Base-by-base conservation (phyloP, 2,113 vertebrate genomes). In the Ia io region DNA sequence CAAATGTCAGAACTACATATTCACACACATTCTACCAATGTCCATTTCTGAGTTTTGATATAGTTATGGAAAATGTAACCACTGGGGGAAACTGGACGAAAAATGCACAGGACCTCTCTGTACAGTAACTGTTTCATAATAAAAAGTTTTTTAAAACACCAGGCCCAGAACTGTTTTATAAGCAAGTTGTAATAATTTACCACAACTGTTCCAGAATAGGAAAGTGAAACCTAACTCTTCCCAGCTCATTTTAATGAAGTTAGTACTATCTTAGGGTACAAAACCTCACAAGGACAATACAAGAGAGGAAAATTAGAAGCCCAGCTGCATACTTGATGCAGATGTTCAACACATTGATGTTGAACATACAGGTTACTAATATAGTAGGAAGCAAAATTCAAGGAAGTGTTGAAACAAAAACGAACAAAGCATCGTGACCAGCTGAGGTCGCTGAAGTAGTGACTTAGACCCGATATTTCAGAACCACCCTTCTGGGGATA, bases 21-120 rank as follows among this genome's bases (percentile, higher is more conserved):
- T 44, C 71, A 42, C 40, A 30, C 23, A 25, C 5, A 13, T 53
- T 23, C 44, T 44, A 30, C 37, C 40, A 35, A 28, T 7, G 47
- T 40, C 35, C 18, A 0, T 13, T 11, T 51, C 53, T 22, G 28
- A 35, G 42, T 56, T 78, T 65, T 65, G 42, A 63, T 35, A n/a
- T 51, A 30, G 61, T 44, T 44, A 35, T 1, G 6, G 49, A 23
- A 44, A 70, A 76, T n/a, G 20, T 20, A 47, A 17, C 32, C 40
- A 30, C 0, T n/a, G 9, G 37, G 16, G 12, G 20, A 25, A 28
- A 23, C 32, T 22, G 25, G 11, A 8, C 0, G 1, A 20, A 79
- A 84, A 63, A 47, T 4, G 59, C 13, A 11, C 8, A 16, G n/a
- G 70, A 28, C 11, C 35, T 23, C 37, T 67, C n/a, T 42, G 5